Conservation (phyloP, 2,797 vertebrate species). For the Anabas testudineus region DNA sequence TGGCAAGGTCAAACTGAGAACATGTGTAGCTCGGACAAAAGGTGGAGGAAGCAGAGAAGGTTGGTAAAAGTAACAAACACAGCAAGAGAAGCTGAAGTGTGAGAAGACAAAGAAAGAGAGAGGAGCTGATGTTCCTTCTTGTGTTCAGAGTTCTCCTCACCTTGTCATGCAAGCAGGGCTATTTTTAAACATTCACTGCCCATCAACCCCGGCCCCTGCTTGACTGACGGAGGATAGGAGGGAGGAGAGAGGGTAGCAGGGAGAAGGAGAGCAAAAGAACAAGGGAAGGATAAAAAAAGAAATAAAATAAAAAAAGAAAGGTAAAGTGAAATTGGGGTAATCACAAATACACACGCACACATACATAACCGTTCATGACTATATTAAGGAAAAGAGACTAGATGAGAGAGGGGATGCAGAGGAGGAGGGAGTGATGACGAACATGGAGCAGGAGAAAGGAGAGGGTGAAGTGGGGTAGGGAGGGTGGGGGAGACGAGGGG, state of each 20-base stretch:
- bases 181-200: conserved; percentile 73
- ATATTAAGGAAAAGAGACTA: conserved; percentile 50
- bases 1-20: conserved; percentile 3
- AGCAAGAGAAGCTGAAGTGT: neutral
- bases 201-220: conserved; percentile 52
- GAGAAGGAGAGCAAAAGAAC: neutral
- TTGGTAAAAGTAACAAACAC: too few species aligned
- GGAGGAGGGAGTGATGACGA: conserved; percentile 79
- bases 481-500: conserved; percentile 47
- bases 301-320: neutral
- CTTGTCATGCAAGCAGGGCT: conserved; percentile 65
- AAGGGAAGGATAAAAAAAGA: neutral
- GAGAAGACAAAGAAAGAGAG: conserved; percentile 12
- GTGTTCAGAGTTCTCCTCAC: conserved; percentile 62
- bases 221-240: conserved; percentile 41
- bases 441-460: conserved; percentile 70
- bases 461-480: conserved; percentile 70
- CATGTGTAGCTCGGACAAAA: conserved; percentile 4
- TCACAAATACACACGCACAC: conserved; percentile 26
- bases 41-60: neutral
- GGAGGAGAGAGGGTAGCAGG: neutral
- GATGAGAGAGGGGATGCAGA: conserved; percentile 58
- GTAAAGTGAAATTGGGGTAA: conserved; percentile 6
- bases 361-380: conserved; percentile 55
- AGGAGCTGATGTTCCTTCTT: conserved; percentile 41